Base-by-base conservation (phyloP, 2,797 vertebrate genomes). In the Sebastiscus tertius region DNA sequence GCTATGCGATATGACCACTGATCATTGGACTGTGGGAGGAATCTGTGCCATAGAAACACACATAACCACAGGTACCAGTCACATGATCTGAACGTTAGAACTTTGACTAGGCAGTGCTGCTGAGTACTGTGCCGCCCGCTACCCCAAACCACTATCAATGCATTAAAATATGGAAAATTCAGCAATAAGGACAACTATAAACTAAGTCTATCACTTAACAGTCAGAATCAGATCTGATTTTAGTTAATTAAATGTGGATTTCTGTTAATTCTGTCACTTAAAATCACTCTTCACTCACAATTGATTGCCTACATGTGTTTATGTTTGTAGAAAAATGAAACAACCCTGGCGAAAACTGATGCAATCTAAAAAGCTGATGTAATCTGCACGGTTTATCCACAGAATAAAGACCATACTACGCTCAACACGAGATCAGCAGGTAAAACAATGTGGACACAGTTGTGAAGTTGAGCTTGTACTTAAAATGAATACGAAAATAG, bases 401-500 rank as follows among this genome's bases (percentile, higher is more conserved):
- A 61, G 61, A 69, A 75, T 31, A 83, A 65, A 73, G 42, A 39
- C 26, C 33, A 33, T 20, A 72, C 36, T 65, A 74, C 7, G 6
- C 27, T 79, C 64, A 56, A 59, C 12, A 59, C 12, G 7, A 82
- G 79, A 83, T 85, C 77, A 82, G 22, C 66, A 49, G 64, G 33
- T 52, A 71, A 88, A 49, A 49, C 42, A 76, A 77, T 16, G 27
- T 83, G 24, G 46, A 58, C 52, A 42, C 8, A 14, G 27, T 33
- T 79, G 36, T 71, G 62, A 87, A 60, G 58, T 22, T 72, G 14
- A 76, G 39, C 39, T 42, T 42, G 42, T 20, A 14, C 80, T 69
- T 71, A 39, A 81, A 84, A 77, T 52, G 6, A 83, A 55, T 12
- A 49, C 16, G 77, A 82, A 85, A 84, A 85, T 74, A 89, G 71